Percentiles rank a stretch among this genome's conserved stretches.
Evolutionary conservation across 1,140 invertebrate genomes (phyloP).

Genomic region (Cherax quadricarinatus): DNA sequence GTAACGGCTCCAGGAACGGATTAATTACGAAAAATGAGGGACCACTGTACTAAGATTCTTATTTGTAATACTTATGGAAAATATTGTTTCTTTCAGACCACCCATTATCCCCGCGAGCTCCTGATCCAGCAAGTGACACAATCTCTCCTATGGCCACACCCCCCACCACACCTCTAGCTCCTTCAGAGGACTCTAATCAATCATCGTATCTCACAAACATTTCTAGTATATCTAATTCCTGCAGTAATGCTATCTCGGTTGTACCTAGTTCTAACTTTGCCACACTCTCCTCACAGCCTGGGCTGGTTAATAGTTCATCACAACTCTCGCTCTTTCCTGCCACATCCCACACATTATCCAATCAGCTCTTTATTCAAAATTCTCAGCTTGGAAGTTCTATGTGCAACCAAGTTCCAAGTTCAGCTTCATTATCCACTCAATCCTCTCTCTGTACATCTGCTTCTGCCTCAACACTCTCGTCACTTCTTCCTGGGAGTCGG

Average conservation of each 20-base stretch:
- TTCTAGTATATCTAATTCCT: conserved; percentile 19
- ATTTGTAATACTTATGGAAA: too few species aligned
- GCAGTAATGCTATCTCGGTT: conserved; percentile 9
- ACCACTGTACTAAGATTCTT: too few species aligned
- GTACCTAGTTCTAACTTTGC: conserved; percentile 16
- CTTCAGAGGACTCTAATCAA: conserved; percentile 75
- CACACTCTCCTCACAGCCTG: conserved; percentile 7
- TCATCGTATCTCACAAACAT: conserved; percentile 53
- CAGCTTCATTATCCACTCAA: conserved; percentile 23
- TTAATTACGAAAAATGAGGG: too few species aligned
- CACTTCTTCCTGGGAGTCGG: conserved; percentile 76
- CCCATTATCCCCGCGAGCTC: conserved; percentile 79
- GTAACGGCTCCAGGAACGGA: too few species aligned
- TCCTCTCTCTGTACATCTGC: conserved; percentile 2
- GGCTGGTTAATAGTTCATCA: conserved; percentile 14
- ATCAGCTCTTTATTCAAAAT: conserved; percentile 72
- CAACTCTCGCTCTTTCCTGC: conserved; percentile 77
- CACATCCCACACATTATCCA: conserved; percentile 76
- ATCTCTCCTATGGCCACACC: conserved; percentile 81
- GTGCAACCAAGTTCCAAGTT: conserved; percentile 2
- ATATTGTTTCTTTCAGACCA: conserved; percentile 72
- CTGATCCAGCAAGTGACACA: conserved; percentile 77
- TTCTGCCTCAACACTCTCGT: conserved; percentile 12
- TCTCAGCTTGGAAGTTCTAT: conserved; percentile 61
- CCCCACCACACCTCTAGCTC: conserved; percentile 79